These are phyloP conservation scores for Drosophila neotestacea DNA, from an alignment of 2,888 invertebrate species.

Conservation along the genomic window DNA sequence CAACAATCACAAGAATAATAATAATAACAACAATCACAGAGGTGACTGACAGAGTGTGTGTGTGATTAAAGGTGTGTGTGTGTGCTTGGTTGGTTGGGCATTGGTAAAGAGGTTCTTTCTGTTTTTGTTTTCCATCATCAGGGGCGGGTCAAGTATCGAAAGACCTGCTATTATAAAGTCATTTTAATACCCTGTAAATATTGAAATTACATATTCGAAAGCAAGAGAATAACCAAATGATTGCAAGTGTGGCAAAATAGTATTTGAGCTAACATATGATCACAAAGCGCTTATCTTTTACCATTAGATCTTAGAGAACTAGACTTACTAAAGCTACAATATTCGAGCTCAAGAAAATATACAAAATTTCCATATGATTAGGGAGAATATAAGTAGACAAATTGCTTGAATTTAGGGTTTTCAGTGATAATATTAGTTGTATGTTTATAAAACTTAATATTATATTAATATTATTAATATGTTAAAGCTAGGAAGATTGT, in stretches of 20 bases:
- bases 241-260: neutral
- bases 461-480: too few species aligned
- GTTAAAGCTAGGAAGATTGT: too few species aligned
- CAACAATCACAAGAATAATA: slow-evolving; percentile 23
- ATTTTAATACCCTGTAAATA: slow-evolving; percentile 19
- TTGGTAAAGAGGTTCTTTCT: slow-evolving; percentile 7
- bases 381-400: too few species aligned
- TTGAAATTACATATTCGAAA: neutral
- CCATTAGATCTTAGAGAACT: too few species aligned
- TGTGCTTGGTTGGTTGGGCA: slow-evolving; percentile 15
- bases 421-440: too few species aligned
- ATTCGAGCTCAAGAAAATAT: too few species aligned
- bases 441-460: too few species aligned
- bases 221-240: neutral
- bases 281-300: neutral
- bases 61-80: neutral
- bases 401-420: too few species aligned
- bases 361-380: too few species aligned
- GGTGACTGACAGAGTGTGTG: slow-evolving; percentile 28
- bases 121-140: neutral
- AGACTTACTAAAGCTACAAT: too few species aligned
- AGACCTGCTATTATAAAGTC: slow-evolving; percentile 31
- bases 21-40: slow-evolving; percentile 36
- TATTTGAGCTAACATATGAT: neutral
- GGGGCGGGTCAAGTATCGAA: slow-evolving; percentile 18